Evolutionary conservation across 2,797 vertebrate species (phyloP).

Genomic region (Poeciliopsis gracilis): DNA sequence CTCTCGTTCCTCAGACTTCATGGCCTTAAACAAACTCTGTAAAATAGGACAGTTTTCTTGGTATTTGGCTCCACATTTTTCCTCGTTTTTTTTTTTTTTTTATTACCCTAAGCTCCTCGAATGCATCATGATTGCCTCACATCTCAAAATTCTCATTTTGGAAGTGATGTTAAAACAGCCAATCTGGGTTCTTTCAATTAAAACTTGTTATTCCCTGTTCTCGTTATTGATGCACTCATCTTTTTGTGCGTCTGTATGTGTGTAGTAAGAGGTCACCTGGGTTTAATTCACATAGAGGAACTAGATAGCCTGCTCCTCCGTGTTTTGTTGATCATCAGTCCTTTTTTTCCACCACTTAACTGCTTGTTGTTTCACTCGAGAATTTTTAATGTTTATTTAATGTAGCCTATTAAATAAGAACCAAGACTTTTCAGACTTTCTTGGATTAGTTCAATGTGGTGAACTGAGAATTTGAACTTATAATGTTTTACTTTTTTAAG

Average conservation of each 20-base stretch:
- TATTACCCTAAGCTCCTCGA: conserved; percentile 40
- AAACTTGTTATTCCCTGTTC: conserved; percentile 40
- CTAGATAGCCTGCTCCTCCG: conserved; percentile 55
- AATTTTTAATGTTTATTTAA: conserved; percentile 38
- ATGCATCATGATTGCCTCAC: conserved; percentile 37
- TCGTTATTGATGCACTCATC: neutral
- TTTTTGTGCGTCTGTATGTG: neutral
- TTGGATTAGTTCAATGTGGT: neutral
- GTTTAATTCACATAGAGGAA: conserved; percentile 56
- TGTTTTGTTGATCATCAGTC: conserved; percentile 68
- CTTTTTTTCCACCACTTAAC: conserved; percentile 42
- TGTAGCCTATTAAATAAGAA: conserved; percentile 25
- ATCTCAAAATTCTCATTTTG: conserved; percentile 43
- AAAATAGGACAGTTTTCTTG: conserved; percentile 16
- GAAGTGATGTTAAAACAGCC: conserved; percentile 35
- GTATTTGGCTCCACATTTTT: conserved; percentile 17
- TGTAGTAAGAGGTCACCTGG: conserved; percentile 57
- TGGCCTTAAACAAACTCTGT: conserved; percentile 20
- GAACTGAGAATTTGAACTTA: neutral
- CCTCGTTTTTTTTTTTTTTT: conserved; percentile 22
- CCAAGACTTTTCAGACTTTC: conserved; percentile 25
- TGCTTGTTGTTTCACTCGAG: conserved; percentile 30
- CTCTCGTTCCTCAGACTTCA: conserved; percentile 8
- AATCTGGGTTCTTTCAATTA: conserved; percentile 43
- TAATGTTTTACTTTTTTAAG: neutral